Evolutionary conservation across 2,113 vertebrate species (phyloP).

Genomic region (Dolichotis patagonum): DNA sequence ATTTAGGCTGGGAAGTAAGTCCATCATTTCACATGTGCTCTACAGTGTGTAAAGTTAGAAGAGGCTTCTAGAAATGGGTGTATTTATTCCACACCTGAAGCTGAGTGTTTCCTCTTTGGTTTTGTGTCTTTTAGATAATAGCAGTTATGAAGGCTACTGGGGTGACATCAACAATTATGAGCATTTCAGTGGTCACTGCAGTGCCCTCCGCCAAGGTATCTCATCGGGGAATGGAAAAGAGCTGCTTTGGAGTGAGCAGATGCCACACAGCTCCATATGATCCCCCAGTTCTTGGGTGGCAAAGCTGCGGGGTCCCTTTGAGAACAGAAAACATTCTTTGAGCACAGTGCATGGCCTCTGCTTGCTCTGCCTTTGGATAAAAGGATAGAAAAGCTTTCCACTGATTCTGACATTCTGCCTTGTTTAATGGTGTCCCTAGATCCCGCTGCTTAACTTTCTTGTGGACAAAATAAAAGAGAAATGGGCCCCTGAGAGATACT

Average conservation of each 20-base stretch:
- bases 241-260: neutral
- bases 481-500: neutral
- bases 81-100: neutral
- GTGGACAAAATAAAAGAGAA: conserved; percentile 21
- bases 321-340: neutral
- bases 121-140: neutral
- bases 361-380: neutral
- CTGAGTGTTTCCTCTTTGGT: neutral
- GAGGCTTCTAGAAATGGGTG: neutral
- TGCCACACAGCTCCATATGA: fast-evolving
- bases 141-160: neutral
- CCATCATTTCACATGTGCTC: neutral
- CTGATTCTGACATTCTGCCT: neutral
- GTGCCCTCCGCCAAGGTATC: neutral
- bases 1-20: too few species aligned
- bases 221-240: neutral
- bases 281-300: neutral
- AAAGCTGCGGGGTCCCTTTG: neutral
- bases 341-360: neutral
- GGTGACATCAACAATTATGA: neutral
- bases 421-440: conserved; percentile 1
- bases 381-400: neutral
- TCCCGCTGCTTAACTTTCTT: conserved; percentile 6
- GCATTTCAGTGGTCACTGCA: neutral
- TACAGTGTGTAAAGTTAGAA: neutral